These are phyloP conservation scores for Ephialtes manifestator DNA, from an alignment of 2,888 invertebrate genomes.

Conservation along the genomic window DNA sequence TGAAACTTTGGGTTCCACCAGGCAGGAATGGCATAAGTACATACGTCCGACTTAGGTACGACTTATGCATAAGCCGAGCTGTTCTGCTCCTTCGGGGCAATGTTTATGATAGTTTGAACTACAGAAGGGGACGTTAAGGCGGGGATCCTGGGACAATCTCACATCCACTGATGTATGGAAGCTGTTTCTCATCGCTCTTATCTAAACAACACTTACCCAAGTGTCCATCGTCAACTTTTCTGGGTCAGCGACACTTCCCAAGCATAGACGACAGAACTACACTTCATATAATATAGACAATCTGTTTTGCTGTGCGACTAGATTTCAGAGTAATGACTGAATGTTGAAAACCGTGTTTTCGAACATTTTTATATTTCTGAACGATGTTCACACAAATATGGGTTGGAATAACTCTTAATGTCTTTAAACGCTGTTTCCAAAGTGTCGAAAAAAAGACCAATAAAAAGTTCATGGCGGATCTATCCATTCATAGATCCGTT, in stretches of 20 bases:
- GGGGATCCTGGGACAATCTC: conserved; percentile 24
- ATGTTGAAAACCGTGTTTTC: no score
- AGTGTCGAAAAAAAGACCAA: no score
- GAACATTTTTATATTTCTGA: no score
- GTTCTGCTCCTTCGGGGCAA: conserved; percentile 34
- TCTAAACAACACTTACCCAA: conserved; percentile 34
- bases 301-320: neutral
- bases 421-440: no score
- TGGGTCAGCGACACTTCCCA: conserved; percentile 1
- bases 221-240: neutral
- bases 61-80: conserved; percentile 45
- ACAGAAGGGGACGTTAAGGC: neutral
- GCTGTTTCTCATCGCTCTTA: conserved; percentile 36
- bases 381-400: no score
- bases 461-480: no score
- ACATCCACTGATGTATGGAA: conserved; percentile 11
- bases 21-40: conserved; percentile 9
- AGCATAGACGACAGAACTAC: no score
- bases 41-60: conserved; percentile 45
- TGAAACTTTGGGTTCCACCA: conserved; percentile 37
- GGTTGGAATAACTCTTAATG: no score
- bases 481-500: no score
- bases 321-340: no score
- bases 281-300: no score
- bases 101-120: conserved; percentile 44